phyloP scores from a whole-genome alignment of 2,888 invertebrate genomes.

The Ptychoptera contaminata region DNA sequence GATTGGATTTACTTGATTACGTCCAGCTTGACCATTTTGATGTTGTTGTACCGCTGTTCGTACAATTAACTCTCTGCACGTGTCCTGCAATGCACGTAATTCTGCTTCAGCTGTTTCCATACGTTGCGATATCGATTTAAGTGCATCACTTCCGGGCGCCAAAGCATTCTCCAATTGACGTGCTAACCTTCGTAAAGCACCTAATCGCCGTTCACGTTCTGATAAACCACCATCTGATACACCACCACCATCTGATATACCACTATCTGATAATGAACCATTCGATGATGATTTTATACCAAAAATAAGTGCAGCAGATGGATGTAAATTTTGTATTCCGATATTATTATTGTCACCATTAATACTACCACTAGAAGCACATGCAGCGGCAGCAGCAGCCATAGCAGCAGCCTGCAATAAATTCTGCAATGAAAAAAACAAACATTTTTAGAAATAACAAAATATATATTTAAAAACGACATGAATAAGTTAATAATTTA shows the following conservation, averaged over 20 bases:
- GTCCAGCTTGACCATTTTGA: not conserved
- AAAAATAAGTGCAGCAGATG: conserved; percentile 7
- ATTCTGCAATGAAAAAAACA: no score
- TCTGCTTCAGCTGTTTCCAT: conserved; percentile 52
- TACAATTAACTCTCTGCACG: conserved; percentile 42
- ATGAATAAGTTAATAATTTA: no score
- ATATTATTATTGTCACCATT: no score
- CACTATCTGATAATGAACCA: conserved; percentile 54
- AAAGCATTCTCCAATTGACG: conserved; percentile 46
- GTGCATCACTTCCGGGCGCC: conserved; percentile 48
- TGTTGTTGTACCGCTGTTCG: conserved; percentile 30
- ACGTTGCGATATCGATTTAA: conserved; percentile 43
- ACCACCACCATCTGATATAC: conserved; percentile 59
- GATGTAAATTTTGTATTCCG: not conserved
- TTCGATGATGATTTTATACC: conserved; percentile 23
- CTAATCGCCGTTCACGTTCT: conserved; percentile 49
- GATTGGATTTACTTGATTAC: not conserved
- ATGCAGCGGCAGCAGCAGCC: no score
- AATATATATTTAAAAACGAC: no score
- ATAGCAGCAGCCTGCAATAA: no score
- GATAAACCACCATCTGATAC: conserved; percentile 49
- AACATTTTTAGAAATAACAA: no score
- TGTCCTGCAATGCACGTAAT: conserved; percentile 45
- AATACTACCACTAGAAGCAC: no score
- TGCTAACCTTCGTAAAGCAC: conserved; percentile 47